Evolutionary conservation across 2,113 vertebrate genomes (phyloP), one percentile per base, ranked within the genome.

Genomic region (Dicerorhinus sumatrensis): DNA sequence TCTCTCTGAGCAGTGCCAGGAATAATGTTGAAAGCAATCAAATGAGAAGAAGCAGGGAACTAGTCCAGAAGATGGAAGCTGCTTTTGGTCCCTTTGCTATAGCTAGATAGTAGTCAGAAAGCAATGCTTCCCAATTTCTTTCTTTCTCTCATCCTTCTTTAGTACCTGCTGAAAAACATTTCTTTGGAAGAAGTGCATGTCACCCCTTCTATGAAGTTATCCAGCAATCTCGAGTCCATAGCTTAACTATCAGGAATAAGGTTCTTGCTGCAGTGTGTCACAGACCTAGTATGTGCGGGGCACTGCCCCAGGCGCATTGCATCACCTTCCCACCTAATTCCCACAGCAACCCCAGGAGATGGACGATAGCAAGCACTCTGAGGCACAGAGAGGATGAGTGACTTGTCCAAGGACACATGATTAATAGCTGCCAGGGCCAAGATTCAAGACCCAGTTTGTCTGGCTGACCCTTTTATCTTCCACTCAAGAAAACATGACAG

Each of bases 11-110:
- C 3, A 1, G 25, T 63, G 25, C 91, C 33, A 79, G 48, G 79
- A 87, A 88, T 82, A 42, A 76, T 89, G 54, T n/a, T 76, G 63
- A 91, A 81, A 97, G 56, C 69, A 79, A 31, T 89, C 51, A 76
- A 72, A 81, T 4, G 69, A 84, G 46, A 63, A 89, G 70, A 17
- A 56, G 12, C 72, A 89, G 70, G 86, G 87, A 96, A 29, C 69
- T 8, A 72, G 39, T 17, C 75, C 54, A 31, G 75, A 95, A 67
- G 25, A 39, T 3, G 12, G 42, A 42, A 48, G 39, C 70, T 75
- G 12, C 48, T 92, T 89, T 75, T 23, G 25, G 16, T 69, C n/a
- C 51, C 75, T 33, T 96, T 72, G n/a, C 54, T 17, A 0, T 21
- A 80, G 36, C 17, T 48, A 29, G 11, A 54, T 18, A 65, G 9